Conservation (phyloP, 1,140 invertebrate species). For the Apolygus lucorum region DNA sequence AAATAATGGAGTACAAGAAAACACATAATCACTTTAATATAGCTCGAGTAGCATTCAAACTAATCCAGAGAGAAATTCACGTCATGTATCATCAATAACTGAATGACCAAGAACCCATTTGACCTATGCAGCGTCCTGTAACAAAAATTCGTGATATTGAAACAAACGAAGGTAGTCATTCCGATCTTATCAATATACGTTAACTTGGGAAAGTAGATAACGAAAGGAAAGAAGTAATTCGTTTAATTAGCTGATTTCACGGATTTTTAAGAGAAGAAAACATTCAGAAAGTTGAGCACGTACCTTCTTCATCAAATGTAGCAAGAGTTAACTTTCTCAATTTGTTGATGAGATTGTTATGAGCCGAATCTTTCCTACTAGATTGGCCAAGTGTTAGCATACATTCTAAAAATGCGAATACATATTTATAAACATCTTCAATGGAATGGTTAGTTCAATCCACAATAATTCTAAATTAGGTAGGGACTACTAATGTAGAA, state of each 20-base stretch:
- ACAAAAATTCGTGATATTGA: too few species aligned
- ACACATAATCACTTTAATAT: neutral
- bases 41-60: neutral
- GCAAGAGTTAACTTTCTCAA: conserved; percentile 74
- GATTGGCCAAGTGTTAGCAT: conserved; percentile 29
- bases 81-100: conserved; percentile 42
- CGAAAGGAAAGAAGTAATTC: too few species aligned
- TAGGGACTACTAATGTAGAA: too few species aligned
- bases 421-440: too few species aligned
- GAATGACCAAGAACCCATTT: conserved; percentile 66
- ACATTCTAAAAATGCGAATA: conserved; percentile 9
- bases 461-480: too few species aligned
- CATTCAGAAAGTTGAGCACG: conserved; percentile 20
- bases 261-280: too few species aligned
- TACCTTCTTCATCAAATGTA: conserved; percentile 78
- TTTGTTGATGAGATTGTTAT: conserved; percentile 66
- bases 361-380: conserved; percentile 40
- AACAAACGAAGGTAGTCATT: too few species aligned
- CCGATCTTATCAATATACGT: too few species aligned
- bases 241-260: too few species aligned
- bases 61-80: neutral
- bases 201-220: too few species aligned
- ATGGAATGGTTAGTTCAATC: too few species aligned
- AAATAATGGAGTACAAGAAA: conserved; percentile 11
- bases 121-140: conserved; percentile 57